phyloP scores from a whole-genome alignment of 2,113 vertebrate species.

The Rhinolophus ferrumequinum region DNA sequence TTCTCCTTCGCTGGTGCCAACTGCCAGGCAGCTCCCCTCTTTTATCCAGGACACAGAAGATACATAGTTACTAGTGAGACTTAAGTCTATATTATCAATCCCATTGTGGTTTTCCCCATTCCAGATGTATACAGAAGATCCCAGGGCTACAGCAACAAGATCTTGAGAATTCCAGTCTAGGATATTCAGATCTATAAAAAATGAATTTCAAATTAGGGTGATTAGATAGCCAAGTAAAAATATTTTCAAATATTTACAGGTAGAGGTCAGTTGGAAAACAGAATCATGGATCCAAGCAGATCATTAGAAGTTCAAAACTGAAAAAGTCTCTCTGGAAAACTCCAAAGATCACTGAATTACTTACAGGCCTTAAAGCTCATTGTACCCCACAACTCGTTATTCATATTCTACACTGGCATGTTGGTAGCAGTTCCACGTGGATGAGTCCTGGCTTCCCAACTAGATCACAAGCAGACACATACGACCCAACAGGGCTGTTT shows the following conservation, averaged over 20 bases:
- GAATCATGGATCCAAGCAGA: neutral
- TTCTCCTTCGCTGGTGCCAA: slow-evolving; percentile 88
- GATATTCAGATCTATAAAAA: slow-evolving; percentile 86
- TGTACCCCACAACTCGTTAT: neutral
- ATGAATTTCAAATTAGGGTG: slow-evolving; percentile 49
- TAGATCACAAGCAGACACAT: neutral
- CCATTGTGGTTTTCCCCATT: slow-evolving; percentile 77
- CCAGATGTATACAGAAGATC: slow-evolving; percentile 85
- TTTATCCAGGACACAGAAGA: slow-evolving; percentile 87
- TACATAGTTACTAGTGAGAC: slow-evolving; percentile 76
- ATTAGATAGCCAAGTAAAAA: neutral
- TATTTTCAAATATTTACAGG: neutral
- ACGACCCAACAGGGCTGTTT: neutral
- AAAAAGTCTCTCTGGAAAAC: neutral
- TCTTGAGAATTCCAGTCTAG: slow-evolving; percentile 87
- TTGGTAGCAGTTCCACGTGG: neutral
- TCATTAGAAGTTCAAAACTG: slow-evolving; percentile 1
- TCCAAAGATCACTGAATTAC: neutral
- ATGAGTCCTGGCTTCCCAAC: neutral
- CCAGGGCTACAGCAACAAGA: slow-evolving; percentile 85
- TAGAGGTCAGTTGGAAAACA: neutral
- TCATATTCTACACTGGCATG: neutral
- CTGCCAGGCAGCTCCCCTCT: slow-evolving; percentile 83
- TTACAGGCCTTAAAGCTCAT: neutral
- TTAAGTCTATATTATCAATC: slow-evolving; percentile 78